Evolutionary conservation across 2,113 vertebrate species (phyloP).

Genomic region (Tichodroma muraria): DNA sequence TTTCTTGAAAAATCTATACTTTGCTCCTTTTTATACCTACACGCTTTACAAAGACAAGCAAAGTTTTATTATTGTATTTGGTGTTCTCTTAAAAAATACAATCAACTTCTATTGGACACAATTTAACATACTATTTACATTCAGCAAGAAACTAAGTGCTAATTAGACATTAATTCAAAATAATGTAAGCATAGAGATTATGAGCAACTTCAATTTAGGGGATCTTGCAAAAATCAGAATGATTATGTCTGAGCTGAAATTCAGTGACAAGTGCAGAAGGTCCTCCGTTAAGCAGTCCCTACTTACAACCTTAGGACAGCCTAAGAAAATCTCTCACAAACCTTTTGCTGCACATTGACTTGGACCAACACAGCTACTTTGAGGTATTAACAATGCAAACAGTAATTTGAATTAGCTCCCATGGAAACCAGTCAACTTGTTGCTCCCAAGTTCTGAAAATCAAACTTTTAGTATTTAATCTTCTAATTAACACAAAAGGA

Average conservation of each 20-base stretch:
- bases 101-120: background rate
- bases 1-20: background rate
- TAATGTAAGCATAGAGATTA: background rate
- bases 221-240: background rate
- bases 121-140: background rate
- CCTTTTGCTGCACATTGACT: background rate
- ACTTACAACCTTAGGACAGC: background rate
- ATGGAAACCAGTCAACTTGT: conserved; percentile 52
- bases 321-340: background rate
- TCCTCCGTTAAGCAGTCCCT: background rate
- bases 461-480: too few relatives aligned
- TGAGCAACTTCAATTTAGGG: background rate
- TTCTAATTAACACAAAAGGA: too few relatives aligned
- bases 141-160: background rate
- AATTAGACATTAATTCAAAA: background rate
- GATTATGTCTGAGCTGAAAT: background rate
- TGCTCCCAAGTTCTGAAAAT: background rate
- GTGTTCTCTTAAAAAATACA: background rate
- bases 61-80: background rate
- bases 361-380: background rate
- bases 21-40: background rate
- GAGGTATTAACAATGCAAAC: background rate
- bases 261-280: background rate
- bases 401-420: conserved; percentile 49
- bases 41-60: background rate